A percentile compares a stretch with the other conserved stretches of the same genome.
Evolutionary conservation across 2,888 invertebrate genomes (phyloP).

Genomic region (Acanthosoma haemorrhoidale): DNA sequence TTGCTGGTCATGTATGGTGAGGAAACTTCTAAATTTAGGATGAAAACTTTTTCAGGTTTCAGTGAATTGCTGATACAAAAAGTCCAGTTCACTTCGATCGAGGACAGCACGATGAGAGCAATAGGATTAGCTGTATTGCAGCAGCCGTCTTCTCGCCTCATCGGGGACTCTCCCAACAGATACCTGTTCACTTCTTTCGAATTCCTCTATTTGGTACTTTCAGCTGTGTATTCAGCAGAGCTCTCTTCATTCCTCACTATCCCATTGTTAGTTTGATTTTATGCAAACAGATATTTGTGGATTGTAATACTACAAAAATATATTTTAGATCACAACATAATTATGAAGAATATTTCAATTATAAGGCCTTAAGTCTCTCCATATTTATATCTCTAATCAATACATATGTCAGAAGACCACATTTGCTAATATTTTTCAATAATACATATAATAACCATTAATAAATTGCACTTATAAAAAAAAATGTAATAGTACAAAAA

Average conservation of each 20-base stretch:
- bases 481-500: too few relatives aligned
- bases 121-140: conserved; percentile 34
- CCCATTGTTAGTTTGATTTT: conserved; percentile 31
- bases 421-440: too few relatives aligned
- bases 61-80: conserved; percentile 23
- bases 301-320: too few relatives aligned
- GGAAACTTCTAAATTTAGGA: neutral
- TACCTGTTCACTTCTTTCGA: conserved; percentile 38
- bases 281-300: too few relatives aligned
- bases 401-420: too few relatives aligned
- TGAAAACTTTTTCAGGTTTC: conserved; percentile 23
- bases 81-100: conserved; percentile 31
- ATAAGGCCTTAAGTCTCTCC: too few relatives aligned
- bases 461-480: too few relatives aligned
- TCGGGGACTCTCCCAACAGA: conserved; percentile 35
- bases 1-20: neutral
- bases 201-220: conserved; percentile 32
- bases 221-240: conserved; percentile 34
- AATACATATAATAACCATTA: too few relatives aligned
- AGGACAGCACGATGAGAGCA: conserved; percentile 31
- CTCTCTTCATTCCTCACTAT: conserved; percentile 35
- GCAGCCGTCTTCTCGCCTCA: conserved; percentile 32
- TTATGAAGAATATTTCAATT: too few relatives aligned
- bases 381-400: too few relatives aligned
- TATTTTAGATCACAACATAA: too few relatives aligned